Evolutionary conservation across 30 jellyfish, hydroid and myxozoan genomes (phyloP), one percentile per base, ranked within the genome.

Genomic region (Nemopilema nomurai): DNA sequence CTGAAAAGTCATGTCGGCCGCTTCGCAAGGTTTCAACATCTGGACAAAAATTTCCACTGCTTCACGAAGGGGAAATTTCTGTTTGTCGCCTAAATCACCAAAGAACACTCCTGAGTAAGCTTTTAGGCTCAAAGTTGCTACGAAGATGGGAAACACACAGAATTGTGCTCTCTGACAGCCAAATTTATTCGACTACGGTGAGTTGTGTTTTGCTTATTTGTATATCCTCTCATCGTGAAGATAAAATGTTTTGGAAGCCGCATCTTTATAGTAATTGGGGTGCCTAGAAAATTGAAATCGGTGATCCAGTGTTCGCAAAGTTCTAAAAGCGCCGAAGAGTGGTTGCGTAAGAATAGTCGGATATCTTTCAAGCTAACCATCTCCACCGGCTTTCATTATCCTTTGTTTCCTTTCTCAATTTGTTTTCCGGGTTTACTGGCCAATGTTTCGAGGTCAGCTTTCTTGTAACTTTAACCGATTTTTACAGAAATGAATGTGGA

Each of bases 61-160:
- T 89, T 16, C 90, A 66, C 66, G 97, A 89, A 81, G 92, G 93
- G 24, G 97, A 89, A 23, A 88, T 89, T n/a, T 76, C 52, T 18
- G 97, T 82, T 17, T 89, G 97, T 57, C 88, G 97, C 0, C 28
- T 89, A 29, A 89, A 32, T 62, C 97, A 89, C 30, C 89, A 75
- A 70, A 70, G 90, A 30, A 57, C 97, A 67, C 83, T 89, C 8
- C 53, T 81, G 1, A 83, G 78, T 52, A 89, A 89, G 81, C 62
- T 89, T 19, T 65, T 89, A 21, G 90, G 90, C 81, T 89, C 97
- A 49, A 82, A 68, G 67, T 28, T 75, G 50, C 85, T 89, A n/a
- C 72, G 97, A 51, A 75, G 97, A 74, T 81, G 97, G 97, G 97
- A 89, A 74, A 72, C 92, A 24, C 97, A 89, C 80, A 83, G 79